Conservation (phyloP, 2,888 invertebrate species). For the Leptopterna dolabrata region DNA sequence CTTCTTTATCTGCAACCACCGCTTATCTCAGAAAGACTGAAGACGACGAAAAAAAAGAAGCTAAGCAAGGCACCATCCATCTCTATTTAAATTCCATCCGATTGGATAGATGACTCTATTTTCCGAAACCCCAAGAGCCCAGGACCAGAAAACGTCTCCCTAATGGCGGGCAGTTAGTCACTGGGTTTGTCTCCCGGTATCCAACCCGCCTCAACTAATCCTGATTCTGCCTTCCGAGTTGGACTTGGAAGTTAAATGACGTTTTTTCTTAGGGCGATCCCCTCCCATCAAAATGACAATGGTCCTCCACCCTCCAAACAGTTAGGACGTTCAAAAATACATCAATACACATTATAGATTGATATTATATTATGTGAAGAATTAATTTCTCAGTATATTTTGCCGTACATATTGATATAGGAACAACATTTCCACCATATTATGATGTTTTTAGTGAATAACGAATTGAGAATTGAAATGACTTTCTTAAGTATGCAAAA, state of each 20-base stretch:
- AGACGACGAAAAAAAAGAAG: background rate
- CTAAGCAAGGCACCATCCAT: constrained; percentile 4
- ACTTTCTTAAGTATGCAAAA: too few species aligned
- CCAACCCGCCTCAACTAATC: constrained; percentile 4
- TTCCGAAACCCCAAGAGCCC: constrained; percentile 19
- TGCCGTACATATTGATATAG: too few species aligned
- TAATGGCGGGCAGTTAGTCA: constrained; percentile 31
- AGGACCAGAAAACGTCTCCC: constrained; percentile 4
- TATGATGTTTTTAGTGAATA: too few species aligned
- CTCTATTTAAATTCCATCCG: constrained; percentile 44
- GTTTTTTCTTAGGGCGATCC: background rate
- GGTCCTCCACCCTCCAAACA: too few species aligned
- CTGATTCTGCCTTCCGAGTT: background rate
- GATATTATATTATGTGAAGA: too few species aligned
- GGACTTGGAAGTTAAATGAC: background rate
- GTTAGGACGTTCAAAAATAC: too few species aligned
- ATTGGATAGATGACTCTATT: constrained; percentile 24
- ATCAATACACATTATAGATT: too few species aligned
- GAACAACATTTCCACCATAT: too few species aligned
- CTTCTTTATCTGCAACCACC: background rate
- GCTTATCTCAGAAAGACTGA: background rate
- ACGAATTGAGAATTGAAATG: too few species aligned
- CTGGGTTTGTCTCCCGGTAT: background rate
- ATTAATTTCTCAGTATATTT: too few species aligned
- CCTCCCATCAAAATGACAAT: too few species aligned